Percentiles rank a stretch among this genome's conserved stretches.
phyloP scores from a whole-genome alignment of 1,140 invertebrate genomes.

The Drosophila pruinosa region DNA sequence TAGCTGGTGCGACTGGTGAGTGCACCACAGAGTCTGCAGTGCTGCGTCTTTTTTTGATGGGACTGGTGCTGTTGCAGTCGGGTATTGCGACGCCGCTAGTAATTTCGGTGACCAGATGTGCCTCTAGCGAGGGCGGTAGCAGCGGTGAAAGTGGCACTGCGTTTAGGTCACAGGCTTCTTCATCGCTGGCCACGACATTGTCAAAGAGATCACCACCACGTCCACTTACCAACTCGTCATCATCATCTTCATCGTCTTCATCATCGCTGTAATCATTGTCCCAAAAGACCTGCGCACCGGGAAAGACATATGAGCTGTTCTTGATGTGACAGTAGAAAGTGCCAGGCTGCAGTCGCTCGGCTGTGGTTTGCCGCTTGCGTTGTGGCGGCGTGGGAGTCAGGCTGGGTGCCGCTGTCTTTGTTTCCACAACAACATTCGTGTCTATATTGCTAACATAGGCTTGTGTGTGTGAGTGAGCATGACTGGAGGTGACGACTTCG shows the following conservation, averaged over 20 bases:
- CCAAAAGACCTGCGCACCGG: slow-evolving; percentile 75
- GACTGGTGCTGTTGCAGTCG: slow-evolving; percentile 30
- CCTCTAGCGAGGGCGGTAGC: slow-evolving; percentile 66
- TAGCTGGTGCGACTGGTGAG: not conserved
- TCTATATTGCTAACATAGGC: slow-evolving; percentile 39
- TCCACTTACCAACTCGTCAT: slow-evolving; percentile 37
- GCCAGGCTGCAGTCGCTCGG: slow-evolving; percentile 65
- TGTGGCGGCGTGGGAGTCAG: slow-evolving; percentile 57
- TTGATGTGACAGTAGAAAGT: slow-evolving; percentile 71
- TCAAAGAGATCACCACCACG: slow-evolving; percentile 36
- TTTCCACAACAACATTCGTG: slow-evolving; percentile 52
- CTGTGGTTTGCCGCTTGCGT: slow-evolving; percentile 62
- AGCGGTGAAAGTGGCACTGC: slow-evolving; percentile 63
- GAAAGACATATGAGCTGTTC: slow-evolving; percentile 74
- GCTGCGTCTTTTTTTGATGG: slow-evolving; percentile 51
- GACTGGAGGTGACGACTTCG: not conserved
- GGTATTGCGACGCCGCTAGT: slow-evolving; percentile 14
- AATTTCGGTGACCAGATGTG: slow-evolving; percentile 73
- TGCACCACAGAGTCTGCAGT: not conserved
- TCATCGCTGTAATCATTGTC: slow-evolving; percentile 69
- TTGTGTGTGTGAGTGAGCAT: too few relatives aligned
- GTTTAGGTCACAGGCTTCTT: slow-evolving; percentile 59
- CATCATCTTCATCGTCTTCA: slow-evolving; percentile 60
- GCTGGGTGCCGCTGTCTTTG: slow-evolving; percentile 55
- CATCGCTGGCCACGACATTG: slow-evolving; percentile 39